Evolutionary conservation across 1,140 invertebrate genomes (phyloP).

Genomic region (Tetraneura akinire): DNA sequence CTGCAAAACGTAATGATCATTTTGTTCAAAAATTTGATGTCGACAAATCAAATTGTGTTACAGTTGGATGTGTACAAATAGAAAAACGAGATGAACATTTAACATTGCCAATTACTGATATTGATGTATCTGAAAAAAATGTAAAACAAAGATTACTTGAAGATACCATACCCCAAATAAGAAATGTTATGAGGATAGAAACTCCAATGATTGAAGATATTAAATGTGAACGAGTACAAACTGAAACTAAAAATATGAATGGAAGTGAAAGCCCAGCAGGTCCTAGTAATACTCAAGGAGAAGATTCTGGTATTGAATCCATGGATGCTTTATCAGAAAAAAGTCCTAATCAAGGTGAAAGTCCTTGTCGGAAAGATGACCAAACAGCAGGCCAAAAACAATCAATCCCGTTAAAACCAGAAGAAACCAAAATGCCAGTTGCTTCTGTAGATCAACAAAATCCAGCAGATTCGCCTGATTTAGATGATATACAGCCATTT

Average conservation of each 20-base stretch:
- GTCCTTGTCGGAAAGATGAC: constrained; percentile 60
- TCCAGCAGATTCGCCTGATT: constrained; percentile 58
- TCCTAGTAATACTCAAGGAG: constrained; percentile 63
- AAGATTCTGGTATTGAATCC: constrained; percentile 89
- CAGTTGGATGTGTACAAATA: constrained; percentile 46
- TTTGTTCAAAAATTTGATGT: constrained; percentile 47
- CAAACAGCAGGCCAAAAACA: constrained; percentile 45
- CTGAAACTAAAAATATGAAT: constrained; percentile 43
- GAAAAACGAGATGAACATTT: constrained; percentile 46
- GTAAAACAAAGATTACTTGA: constrained; percentile 67
- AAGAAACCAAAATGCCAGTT: constrained; percentile 24
- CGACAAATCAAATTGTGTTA: constrained; percentile 40
- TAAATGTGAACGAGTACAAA: constrained; percentile 40
- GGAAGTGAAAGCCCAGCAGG: constrained; percentile 53
- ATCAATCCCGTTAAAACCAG: constrained; percentile 20
- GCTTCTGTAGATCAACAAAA: constrained; percentile 29
- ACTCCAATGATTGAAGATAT: constrained; percentile 25
- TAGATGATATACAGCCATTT: constrained; percentile 70
- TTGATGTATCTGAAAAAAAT: constrained; percentile 64
- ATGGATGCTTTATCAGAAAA: constrained; percentile 92
- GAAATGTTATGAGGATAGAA: constrained; percentile 44
- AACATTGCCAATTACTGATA: constrained; percentile 39
- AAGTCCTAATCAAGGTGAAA: constrained; percentile 80
- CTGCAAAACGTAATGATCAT: constrained; percentile 38
- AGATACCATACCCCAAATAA: constrained; percentile 55